Evolutionary conservation across 92 coral and sea anemone genomes (phyloP), one percentile per base, ranked within the genome.

Genomic region (Porites rus): DNA sequence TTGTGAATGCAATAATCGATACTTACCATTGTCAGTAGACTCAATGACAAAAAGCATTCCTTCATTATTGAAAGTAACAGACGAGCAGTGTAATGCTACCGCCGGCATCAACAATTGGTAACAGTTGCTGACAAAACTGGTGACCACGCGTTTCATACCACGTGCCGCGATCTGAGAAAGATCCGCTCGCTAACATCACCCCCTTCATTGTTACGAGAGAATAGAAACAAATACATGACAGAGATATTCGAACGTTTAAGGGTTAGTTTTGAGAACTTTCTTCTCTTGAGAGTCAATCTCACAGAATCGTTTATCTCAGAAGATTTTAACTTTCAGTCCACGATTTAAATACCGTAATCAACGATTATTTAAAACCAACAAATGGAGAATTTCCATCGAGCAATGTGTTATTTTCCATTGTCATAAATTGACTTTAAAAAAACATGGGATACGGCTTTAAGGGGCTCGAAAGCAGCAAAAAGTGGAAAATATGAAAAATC

Each of bases 21-120:
- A 17, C 86, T 69, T 70, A 81, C 86, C 65, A 81, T 69, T n/a
- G 86, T 62, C n/a, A 81, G 58, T 28, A 81, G 77, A 59, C 86
- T n/a, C 77, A 70, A 13, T 10, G 74, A 65, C 16, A 79, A 66
- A 9, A 70, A 18, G 77, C 13, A 81, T 69, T 70, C 86, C 77
- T 71, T 69, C 86, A 81, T 81, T 18, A 17, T 81, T 24, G 43
- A 12, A 69, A 28, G 31, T 53, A 53, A 38, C 7, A 10, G 19
- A 24, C 46, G 4, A 70, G 43, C 65, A 13, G n/a, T 6, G 9
- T 6, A 12, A 25, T 53, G 50, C 14, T 46, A 38, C 46, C 46
- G 46, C 46, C 46, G 46, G 60, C 13, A 43, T 6, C 31, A 43
- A 12, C 28, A 12, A 25, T 56, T 38, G 46, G 46, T 38, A 38